Evolutionary conservation across 2,113 vertebrate species (phyloP), one percentile per base, ranked within the genome.

Genomic region (Macrotis lagotis): DNA sequence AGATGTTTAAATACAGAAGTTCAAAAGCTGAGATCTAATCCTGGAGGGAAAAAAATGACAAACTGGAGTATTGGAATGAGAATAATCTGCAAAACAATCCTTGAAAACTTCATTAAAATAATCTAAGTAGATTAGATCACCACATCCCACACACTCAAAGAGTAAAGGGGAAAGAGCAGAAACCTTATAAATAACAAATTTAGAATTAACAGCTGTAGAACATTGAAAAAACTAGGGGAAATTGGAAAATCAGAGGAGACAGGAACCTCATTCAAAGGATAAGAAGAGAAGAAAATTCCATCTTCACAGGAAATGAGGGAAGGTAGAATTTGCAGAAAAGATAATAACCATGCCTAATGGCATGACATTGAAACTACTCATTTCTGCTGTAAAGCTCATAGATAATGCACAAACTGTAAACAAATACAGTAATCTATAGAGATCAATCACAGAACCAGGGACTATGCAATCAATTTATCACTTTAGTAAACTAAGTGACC

Each of bases 231-330:
- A 24, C 25, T 24, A 25, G 55, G 22, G 59, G 59, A 93, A 94
- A 37, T 19, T 49, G 55, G 93, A 48, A 90, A 93, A 25, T 48
- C 50, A 94, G 25, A 94, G 88, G 3, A 94, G 22, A 49, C 92
- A 95, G 91, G 88, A 93, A 95, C 94, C 95, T 48, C 49, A 95
- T 22, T 88, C 92, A 37, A 26, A 93, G 37, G 31, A 52, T 83
- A 66, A 52, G 91, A 90, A 95, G 44, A 90, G 26, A 92, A 11
- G 66, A 22, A 95, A 95, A 90, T 74, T 6, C 55, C 59, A 90
- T 0, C 91, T 53, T 90, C 49, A 92, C 44, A 50, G 44, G 92
- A 95, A 96, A 0, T 55, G n/a, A 95, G 92, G 48, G 22, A 92
- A 88, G 0, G 37, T 14, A n/a, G 59, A 74, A 50, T 91, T 96